Evolutionary conservation across 2,797 vertebrate species (phyloP), one percentile per base, ranked within the genome.

Genomic region (Ctenosaura bakeri): DNA sequence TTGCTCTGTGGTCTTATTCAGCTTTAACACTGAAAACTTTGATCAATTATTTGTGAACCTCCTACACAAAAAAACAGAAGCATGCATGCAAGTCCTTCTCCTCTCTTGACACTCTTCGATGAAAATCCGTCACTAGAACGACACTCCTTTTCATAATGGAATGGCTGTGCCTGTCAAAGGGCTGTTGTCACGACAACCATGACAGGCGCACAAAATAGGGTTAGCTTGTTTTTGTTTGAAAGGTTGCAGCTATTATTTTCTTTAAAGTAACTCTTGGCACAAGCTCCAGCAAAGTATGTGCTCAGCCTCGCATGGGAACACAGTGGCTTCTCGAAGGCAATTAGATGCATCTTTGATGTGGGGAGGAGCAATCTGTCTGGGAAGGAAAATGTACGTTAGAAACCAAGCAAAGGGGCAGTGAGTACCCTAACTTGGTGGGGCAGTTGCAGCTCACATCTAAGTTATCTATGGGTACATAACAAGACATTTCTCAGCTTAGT

Each of bases 141-240:
- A 91, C 93, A 91, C 66, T 54, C 29, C 46, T 83, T 94, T 95
- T 91, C 92, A 54, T 86, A 95, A 93, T 90, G 90, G 93, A 93
- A 91, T 86, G 32, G n/a, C 91, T 83, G 86, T 91, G 94, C 93
- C 86, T 94, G 89, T 94, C 95, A 95, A 96, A 95, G 95, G 91
- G 94, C 83, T 64, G 95, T 95, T 95, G 96, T 94, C 96, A 95
- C 94, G 94, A 94, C 95, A 96, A 94, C 96, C 71, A 0, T 90
- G 89, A 92, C 95, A 97, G 94, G 90, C 94, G 89, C 87, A 89
- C 79, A 38, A 77, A 92, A 89, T 91, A 95, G 92, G 82, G 91
- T 90, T 32, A 88, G 82, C 35, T 42, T 42, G 0, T 90, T 79
- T 93, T 95, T 93, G 64, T 95, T 91, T 90, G 90, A 95, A 96